A percentile compares a stretch with the other conserved stretches of the same genome.
Conservation (phyloP, 2,888 invertebrate species). For the Orchesellides sinensis region DNA sequence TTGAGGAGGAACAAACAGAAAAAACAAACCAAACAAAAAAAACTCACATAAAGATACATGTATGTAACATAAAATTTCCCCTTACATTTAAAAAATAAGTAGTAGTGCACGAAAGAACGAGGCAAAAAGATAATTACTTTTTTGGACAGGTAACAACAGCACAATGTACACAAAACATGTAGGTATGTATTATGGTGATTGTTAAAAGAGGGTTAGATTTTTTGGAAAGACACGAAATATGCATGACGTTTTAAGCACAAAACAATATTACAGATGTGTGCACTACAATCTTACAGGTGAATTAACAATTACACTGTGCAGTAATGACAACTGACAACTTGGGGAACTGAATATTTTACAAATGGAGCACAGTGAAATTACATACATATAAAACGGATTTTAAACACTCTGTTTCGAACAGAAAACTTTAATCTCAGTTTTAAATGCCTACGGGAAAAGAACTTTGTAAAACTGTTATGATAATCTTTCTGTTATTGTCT, state of each 20-base stretch:
- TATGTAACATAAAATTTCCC: conserved; percentile 22
- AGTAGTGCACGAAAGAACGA: conserved; percentile 2
- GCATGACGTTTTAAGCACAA: background rate
- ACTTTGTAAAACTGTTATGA: background rate
- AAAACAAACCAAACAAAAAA: conserved; percentile 44
- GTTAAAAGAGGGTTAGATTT: background rate
- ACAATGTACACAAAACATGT: background rate
- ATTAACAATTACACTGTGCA: conserved; percentile 13
- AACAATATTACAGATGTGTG: background rate
- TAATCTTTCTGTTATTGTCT: no score
- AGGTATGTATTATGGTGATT: no score
- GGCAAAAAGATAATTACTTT: conserved; percentile 10
- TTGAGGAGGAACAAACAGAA: conserved; percentile 22
- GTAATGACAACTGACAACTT: conserved; percentile 20
- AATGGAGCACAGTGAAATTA: conserved; percentile 6
- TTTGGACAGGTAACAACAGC: conserved; percentile 14
- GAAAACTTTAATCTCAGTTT: no score
- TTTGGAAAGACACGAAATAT: background rate
- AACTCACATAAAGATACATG: conserved; percentile 14
- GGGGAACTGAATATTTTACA: conserved; percentile 29
- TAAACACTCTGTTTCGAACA: no score
- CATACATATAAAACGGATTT: no score
- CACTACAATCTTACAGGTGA: background rate
- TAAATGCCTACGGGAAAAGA: background rate
- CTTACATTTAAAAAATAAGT: conserved; percentile 12